Evolutionary conservation across 2,888 invertebrate genomes (phyloP), one percentile per base, ranked within the genome.

Genomic region (Heliothis peltigera): DNA sequence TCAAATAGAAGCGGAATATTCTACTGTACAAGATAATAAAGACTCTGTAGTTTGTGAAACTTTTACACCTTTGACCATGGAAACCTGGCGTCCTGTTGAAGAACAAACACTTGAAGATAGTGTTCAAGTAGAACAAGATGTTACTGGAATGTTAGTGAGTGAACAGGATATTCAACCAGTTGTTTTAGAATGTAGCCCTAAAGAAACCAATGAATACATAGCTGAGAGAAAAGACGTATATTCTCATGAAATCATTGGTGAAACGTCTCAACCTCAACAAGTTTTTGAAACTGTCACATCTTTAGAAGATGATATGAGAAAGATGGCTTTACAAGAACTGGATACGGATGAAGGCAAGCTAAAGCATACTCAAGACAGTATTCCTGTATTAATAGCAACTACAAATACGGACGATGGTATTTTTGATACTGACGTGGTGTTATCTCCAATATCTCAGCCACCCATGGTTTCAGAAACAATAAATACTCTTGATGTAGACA

Each of bases 391-490:
- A 19, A 2, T 17, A 19, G 32, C 35, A 39, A 44, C 4, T 46
- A 15, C 2, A 18, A n/a, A 46, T 46, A 28, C 2, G 10, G 2
- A 10, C 6, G 48, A 55, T 4, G 4, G 4, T 12, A 18, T 4
- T 32, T 8, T 49, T 44, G n/a, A 52, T 39, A 25, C 25, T n/a
- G 10, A 22, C 8, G 15, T 10, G 39, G 17, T 6, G 5, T 6
- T 56, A 47, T 25, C 8, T 28, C 17, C 28, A 57, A 21, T 0
- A n/a, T n/a, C n/a, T 10, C 19, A 6, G 22, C 25, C 32, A 17
- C 51, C 46, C 4, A 39, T 63, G 15, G 12, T 59, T 60, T 4
- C 51, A 17, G 60, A n/a, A 28, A 44, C 43, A 15, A 15, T 35
- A 12, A 15, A 7, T 39, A 21, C 18, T 44, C 28, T 63, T 17